Evolutionary conservation across 2,797 vertebrate genomes (phyloP), one percentile per base, ranked within the genome.

Genomic region (Tamandua tetradactyla): DNA sequence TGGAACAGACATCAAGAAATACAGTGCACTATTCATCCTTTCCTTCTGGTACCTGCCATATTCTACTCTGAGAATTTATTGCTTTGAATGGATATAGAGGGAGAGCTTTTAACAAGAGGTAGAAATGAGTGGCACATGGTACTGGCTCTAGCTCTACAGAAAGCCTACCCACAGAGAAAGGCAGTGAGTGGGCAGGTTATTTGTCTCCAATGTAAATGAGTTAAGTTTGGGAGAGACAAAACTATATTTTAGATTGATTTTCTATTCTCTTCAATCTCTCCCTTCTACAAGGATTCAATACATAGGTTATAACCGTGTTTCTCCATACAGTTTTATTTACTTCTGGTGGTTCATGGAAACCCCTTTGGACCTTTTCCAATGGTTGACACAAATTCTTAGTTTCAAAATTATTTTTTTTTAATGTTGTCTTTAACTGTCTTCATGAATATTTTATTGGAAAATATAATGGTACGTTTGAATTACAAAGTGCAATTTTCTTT

Each of bases 401-500:
- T 90, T 94, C 76, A 96, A 37, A 94, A 93, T 52, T 25, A 86
- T 75, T 88, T 95, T 71, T 57, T 69, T 71, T 57, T 69, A 32
- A 11, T 86, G 49, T 71, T 90, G 91, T 37, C 74, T 78, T 93
- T 75, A 95, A 68, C 37, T 42, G 25, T 13, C 22, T 61, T 69
- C 25, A 20, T 66, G 27, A 85, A 10, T 64, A 66, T 61, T 94
- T 95, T 80, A 92, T 79, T 88, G 27, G 15, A 71, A 87, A 94
- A 64, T 5, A 52, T 89, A 93, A 40, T 79, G 64, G 68, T 69
- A 96, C 68, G 8, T 30, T 93, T 88, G 86, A 89, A 95, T 82
- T 61, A 87, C 13, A 75, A 87, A 72, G 37, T 68, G 5, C n/a
- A 90, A 88, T 89, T 92, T 91, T 75, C 93, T 84, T 94, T 89